Evolutionary conservation across 2,888 invertebrate species (phyloP).

Genomic region (Hypomecis punctinalis): DNA sequence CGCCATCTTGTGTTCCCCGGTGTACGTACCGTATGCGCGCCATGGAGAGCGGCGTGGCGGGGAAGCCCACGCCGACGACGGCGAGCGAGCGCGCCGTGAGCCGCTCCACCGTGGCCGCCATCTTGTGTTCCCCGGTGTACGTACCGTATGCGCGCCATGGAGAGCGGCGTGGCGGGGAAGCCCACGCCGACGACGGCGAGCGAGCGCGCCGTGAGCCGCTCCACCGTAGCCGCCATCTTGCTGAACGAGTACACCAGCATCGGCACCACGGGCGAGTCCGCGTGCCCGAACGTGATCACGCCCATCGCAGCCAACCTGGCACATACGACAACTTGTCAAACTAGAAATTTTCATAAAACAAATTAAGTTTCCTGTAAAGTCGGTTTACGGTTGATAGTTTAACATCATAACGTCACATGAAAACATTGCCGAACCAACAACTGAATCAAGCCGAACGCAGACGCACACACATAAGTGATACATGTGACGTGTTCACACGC

Average conservation of each 20-base stretch:
- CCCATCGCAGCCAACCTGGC: slow-evolving; percentile 91
- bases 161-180: slow-evolving; percentile 98
- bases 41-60: not conserved
- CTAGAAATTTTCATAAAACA: too few relatives aligned
- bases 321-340: not conserved
- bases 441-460: too few relatives aligned
- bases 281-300: slow-evolving; percentile 96
- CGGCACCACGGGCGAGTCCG: slow-evolving; percentile 98
- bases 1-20: too few relatives aligned
- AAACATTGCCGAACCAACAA: too few relatives aligned
- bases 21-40: not conserved
- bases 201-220: slow-evolving; percentile 91
- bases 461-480: too few relatives aligned
- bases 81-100: not conserved
- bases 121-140: too few relatives aligned
- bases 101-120: too few relatives aligned
- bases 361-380: too few relatives aligned
- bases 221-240: slow-evolving; percentile 96
- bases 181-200: slow-evolving; percentile 98
- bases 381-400: too few relatives aligned
- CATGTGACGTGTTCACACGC: too few relatives aligned
- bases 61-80: not conserved
- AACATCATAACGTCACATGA: too few relatives aligned
- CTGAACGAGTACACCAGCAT: slow-evolving; percentile 97
- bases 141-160: slow-evolving; percentile 93